A percentile compares a stretch with the other conserved stretches of the same genome.
phyloP scores from a whole-genome alignment of 2,888 invertebrate genomes.

The Chrysotoxum bicinctum region DNA sequence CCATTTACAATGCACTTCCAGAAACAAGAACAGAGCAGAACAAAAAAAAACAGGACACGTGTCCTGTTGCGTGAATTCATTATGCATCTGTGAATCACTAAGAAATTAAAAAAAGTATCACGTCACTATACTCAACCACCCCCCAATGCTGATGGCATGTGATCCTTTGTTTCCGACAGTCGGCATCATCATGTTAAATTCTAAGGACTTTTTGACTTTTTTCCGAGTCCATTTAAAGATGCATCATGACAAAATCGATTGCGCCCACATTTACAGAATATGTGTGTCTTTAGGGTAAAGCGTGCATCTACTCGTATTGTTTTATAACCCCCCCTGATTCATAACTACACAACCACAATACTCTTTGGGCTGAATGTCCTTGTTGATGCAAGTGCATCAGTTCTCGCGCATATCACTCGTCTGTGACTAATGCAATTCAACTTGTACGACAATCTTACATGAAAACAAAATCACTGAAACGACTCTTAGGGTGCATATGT shows the following conservation, averaged over 20 bases:
- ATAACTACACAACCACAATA: slow-evolving; percentile 16
- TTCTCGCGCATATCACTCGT: slow-evolving; percentile 66
- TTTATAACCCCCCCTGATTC: background rate
- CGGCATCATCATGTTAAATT: slow-evolving; percentile 4
- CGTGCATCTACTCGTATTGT: slow-evolving; percentile 41
- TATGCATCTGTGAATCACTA: slow-evolving; percentile 38
- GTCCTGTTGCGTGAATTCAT: slow-evolving; percentile 51
- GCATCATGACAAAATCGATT: slow-evolving; percentile 50
- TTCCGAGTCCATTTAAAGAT: slow-evolving; percentile 41
- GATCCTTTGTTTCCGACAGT: slow-evolving; percentile 46
- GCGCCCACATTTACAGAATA: slow-evolving; percentile 30
- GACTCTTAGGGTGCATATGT: background rate
- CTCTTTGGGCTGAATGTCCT: slow-evolving; percentile 30
- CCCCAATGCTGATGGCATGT: slow-evolving; percentile 33
- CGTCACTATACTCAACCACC: slow-evolving; percentile 3
- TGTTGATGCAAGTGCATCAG: slow-evolving; percentile 70
- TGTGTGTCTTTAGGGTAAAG: slow-evolving; percentile 68
- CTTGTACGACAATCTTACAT: slow-evolving; percentile 13
- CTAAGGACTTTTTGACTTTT: slow-evolving; percentile 43
- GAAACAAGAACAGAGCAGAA: background rate
- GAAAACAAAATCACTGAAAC: slow-evolving; percentile 38
- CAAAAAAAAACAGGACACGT: slow-evolving; percentile 49
- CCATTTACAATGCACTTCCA: slow-evolving; percentile 33
- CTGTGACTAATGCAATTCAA: slow-evolving; percentile 65
- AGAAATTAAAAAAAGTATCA: slow-evolving; percentile 57